Evolutionary conservation across 2,113 vertebrate genomes (phyloP), one percentile per base, ranked within the genome.

Genomic region (Gulo gulo): DNA sequence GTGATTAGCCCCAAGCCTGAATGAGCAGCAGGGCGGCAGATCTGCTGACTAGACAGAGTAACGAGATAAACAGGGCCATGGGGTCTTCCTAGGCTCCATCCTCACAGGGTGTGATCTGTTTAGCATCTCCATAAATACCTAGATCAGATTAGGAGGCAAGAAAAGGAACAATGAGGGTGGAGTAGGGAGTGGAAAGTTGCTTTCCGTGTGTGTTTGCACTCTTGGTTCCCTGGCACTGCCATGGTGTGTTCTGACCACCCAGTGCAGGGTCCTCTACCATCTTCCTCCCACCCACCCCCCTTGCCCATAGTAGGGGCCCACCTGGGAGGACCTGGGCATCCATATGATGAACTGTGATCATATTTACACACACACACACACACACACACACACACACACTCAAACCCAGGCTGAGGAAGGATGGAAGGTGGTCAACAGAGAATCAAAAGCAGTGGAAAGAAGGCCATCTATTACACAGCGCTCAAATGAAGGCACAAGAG

Each of bases 31-130:
- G 90, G 96, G 97, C 52, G 47, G 95, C 97, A 97, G 92, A 57
- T 94, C 84, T 98, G 97, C 97, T 97, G 97, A 98, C 96, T 96
- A 95, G 95, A 97, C 42, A 34, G 69, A 90, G 76, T 97, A 98
- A 98, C 92, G 88, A 97, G 96, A 97, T 98, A 95, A 97, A 4
- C 65, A n/a, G 94, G 88, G 95, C 95, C 1, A 0, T 39, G n/a
- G 97, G 97, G 87, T 98, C 97, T 93, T 97, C 86, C 84, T 71
- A 45, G 88, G 34, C 84, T 78, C 95, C 69, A 2, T 84, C 73
- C 79, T 93, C 63, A 36, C 78, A 97, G 97, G 95, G 42, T 0
- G 4, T 59, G 96, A 94, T 98, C 98, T 98, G 91, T 89, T 98
- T 92, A 93, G 55, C 82, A 61, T 97, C 97, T 94, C 93, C 91